phyloP scores from a whole-genome alignment of 2,888 invertebrate genomes.

The Ormyrus rosae region DNA sequence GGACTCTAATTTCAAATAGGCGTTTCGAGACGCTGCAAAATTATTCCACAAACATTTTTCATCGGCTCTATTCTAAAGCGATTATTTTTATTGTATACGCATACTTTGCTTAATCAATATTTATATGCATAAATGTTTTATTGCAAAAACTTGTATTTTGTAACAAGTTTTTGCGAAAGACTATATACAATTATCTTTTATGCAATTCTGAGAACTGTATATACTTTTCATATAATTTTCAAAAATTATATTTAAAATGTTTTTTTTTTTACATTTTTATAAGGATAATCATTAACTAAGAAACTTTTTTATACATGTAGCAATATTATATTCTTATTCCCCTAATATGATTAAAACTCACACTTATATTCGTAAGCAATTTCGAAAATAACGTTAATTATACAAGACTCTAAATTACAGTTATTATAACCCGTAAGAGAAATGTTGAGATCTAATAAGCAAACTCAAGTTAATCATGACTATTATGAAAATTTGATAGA shows the following conservation, averaged over 20 bases:
- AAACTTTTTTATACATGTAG: neutral
- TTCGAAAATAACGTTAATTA: constrained; percentile 33
- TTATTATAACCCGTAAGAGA: constrained; percentile 25
- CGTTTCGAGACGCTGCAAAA: neutral
- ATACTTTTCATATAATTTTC: neutral
- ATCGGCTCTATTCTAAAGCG: too few species aligned
- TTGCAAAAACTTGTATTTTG: too few species aligned
- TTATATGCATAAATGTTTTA: too few species aligned
- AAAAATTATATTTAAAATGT: neutral
- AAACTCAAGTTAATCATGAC: neutral
- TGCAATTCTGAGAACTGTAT: too few species aligned
- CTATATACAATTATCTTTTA: too few species aligned
- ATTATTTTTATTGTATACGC: too few species aligned
- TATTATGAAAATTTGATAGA: too few species aligned
- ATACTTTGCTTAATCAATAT: too few species aligned
- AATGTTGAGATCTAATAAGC: constrained; percentile 1
- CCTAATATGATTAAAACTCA: constrained; percentile 29
- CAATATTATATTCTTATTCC: neutral
- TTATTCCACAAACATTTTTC: too few species aligned
- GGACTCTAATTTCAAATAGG: constrained; percentile 5
- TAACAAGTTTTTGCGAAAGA: too few species aligned
- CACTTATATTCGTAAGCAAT: constrained; percentile 24
- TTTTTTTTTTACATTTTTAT: constrained; percentile 3
- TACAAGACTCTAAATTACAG: constrained; percentile 22
- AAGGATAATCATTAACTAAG: constrained; percentile 23